A percentile compares a stretch with the other conserved stretches of the same genome.
phyloP scores from a whole-genome alignment of 1,140 invertebrate species.

The Drosophila grimshawi region DNA sequence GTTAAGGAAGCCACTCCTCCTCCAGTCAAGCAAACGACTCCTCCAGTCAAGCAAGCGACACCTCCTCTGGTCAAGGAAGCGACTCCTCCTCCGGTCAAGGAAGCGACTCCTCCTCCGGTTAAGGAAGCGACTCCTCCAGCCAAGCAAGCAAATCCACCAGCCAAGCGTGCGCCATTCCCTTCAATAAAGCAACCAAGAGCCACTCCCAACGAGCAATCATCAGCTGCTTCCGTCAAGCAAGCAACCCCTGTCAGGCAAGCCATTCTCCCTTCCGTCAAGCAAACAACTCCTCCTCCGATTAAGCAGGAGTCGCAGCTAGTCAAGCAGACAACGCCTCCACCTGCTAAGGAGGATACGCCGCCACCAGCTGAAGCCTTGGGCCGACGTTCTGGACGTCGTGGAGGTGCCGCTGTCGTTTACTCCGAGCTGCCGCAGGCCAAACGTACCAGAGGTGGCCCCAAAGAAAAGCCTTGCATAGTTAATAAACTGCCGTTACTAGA shows the following conservation, averaged over 20 bases:
- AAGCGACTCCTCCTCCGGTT: neutral
- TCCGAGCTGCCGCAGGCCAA: slow-evolving; percentile 71
- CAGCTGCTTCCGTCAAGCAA: neutral
- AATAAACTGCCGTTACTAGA: slow-evolving; percentile 26
- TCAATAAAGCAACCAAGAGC: neutral
- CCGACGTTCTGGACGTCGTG: slow-evolving; percentile 71
- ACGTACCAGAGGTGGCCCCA: slow-evolving; percentile 62
- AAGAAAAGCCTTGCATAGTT: slow-evolving; percentile 33
- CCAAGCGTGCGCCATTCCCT: too few relatives aligned
- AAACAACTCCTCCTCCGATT: slow-evolving; percentile 4
- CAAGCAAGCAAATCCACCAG: neutral
- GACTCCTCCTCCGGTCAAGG: neutral
- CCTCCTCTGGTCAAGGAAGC: neutral
- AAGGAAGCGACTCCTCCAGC: neutral
- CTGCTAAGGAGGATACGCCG: slow-evolving; percentile 32
- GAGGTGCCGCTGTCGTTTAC: slow-evolving; percentile 62
- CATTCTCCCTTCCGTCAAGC: neutral
- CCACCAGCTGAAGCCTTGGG: slow-evolving; percentile 26
- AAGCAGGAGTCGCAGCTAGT: neutral
- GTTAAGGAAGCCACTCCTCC: neutral
- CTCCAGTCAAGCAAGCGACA: slow-evolving; percentile 15
- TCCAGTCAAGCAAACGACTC: slow-evolving; percentile 12
- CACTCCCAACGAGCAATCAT: neutral
- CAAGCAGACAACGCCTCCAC: slow-evolving; percentile 34
- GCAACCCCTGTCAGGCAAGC: neutral